These are phyloP conservation scores for Platysternon megacephalum DNA, from an alignment of 2,113 vertebrate genomes.

Conservation along the genomic window DNA sequence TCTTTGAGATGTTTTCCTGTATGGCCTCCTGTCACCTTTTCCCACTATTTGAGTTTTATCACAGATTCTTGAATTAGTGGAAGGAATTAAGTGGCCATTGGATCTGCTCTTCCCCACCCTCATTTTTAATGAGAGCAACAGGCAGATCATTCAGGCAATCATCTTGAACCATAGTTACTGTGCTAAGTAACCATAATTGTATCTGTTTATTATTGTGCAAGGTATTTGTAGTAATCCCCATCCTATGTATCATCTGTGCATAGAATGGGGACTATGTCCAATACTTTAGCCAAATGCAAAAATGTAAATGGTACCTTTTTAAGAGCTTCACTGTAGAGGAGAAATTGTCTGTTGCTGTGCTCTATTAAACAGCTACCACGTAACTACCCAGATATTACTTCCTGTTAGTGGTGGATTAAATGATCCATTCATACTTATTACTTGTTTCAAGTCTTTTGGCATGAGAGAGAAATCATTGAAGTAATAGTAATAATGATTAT, in stretches of 20 bases:
- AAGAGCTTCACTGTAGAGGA: neutral
- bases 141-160: neutral
- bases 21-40: neutral
- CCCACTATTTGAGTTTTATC: neutral
- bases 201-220: neutral
- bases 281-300: neutral
- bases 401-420: neutral
- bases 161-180: accelerated
- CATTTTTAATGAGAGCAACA: neutral
- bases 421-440: neutral
- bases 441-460: neutral
- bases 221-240: too few relatives aligned
- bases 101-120: neutral
- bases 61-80: neutral
- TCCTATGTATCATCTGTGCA: neutral
- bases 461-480: neutral
- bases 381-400: neutral
- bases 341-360: neutral
- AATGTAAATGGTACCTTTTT: neutral
- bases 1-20: neutral
- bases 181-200: accelerated
- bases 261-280: neutral
- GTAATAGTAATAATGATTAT: neutral
- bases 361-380: neutral
- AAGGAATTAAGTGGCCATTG: neutral